phyloP scores from a whole-genome alignment of 2,797 vertebrate species.

The Nyctibius grandis region DNA sequence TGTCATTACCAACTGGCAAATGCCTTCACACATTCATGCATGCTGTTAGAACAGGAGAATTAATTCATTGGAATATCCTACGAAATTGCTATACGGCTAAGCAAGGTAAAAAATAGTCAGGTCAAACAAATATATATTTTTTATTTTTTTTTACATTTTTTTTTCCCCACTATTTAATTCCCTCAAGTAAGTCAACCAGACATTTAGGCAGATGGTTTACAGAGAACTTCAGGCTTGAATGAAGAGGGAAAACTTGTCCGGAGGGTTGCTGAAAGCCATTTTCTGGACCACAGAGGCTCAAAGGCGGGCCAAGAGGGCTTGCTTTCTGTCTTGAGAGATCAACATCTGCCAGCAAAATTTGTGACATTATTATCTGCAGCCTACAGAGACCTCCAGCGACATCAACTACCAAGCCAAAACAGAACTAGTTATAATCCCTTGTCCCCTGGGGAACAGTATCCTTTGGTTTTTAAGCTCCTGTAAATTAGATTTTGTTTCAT shows the following conservation, averaged over 20 bases:
- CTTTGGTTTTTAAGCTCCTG: not conserved
- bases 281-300: not conserved
- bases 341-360: not conserved
- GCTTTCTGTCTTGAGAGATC: not conserved
- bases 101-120: not conserved
- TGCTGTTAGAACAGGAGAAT: not conserved
- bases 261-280: not conserved
- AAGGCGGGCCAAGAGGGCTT: not conserved
- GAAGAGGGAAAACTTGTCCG: not conserved
- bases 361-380: not conserved
- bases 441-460: not conserved
- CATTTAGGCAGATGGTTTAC: rapidly evolving
- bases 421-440: not conserved
- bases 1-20: not conserved
- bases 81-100: not conserved
- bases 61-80: not conserved
- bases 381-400: not conserved
- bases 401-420: not conserved
- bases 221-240: not conserved
- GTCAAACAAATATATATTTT: not conserved
- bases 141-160: not conserved
- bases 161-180: not conserved
- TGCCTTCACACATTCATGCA: not conserved
- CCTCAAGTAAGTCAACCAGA: not conserved
- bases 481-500: not conserved